Base-by-base conservation (phyloP, 2,888 invertebrate genomes). In the Sesamia inferens region DNA sequence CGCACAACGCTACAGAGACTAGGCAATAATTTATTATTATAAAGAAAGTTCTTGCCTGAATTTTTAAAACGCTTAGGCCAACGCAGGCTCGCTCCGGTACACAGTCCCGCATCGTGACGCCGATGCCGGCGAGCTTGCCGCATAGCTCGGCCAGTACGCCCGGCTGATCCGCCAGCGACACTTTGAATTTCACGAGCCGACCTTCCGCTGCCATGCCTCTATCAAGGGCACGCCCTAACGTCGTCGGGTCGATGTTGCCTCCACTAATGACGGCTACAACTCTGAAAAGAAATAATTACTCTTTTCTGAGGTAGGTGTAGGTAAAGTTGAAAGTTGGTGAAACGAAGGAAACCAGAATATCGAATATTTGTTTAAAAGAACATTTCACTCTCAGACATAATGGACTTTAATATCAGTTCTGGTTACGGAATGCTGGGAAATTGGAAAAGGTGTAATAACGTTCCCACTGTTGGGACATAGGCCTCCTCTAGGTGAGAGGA, bases 51-150 rank as follows among this genome's bases (percentile, higher is more conserved):
- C 57, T 79, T 86, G 94, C 95, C 92, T 93, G 92, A 44, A 91
- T 88, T 68, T 90, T 93, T 79, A 98, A 99, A 19, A 99, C 98
- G 91, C 99, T 99, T 39, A 97, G 97, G 79, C 97, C 97, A 22
- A 99, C 97, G 99, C 99, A 99, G 5, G 99, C 99, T 70, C 99
- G 96, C 91, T 99, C 99, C 86, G 99, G 99, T 91, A 99, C 97
- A 76, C 99, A 99, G 92, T 99, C 99, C 90, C 99, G 98, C 82
- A 99, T 97, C 24, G 98, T 97, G 7, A 98, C 98, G 0, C 99
- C 99, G 62, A 98, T 94, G 16, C 96, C 95, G 1, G 97, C 97
- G 54, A 99, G 94, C 67, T 98, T 89, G 77, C 96, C 95, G 84
- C 98, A 98, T n/a, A 99, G 93, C 84, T 99, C 99, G 2, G 98